Evolutionary conservation across 2,797 vertebrate species (phyloP).

Genomic region (Loris lydekkerianus): DNA sequence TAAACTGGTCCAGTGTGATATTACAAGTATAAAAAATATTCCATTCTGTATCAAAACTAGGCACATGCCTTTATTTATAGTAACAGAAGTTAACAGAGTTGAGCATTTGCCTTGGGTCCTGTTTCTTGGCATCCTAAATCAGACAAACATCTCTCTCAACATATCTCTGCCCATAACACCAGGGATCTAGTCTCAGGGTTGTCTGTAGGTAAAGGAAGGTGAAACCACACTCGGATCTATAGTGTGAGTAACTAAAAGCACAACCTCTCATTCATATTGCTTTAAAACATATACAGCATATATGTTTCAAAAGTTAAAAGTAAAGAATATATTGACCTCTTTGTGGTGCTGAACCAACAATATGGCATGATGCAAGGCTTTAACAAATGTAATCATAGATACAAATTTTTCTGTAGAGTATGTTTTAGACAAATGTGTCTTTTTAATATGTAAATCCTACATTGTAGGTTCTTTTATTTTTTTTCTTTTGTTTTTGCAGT

Average conservation of each 20-base stretch:
- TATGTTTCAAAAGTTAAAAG: slow-evolving; percentile 86
- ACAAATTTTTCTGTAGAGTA: slow-evolving; percentile 90
- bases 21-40: slow-evolving; percentile 92
- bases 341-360: slow-evolving; percentile 87
- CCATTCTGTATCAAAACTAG: slow-evolving; percentile 93
- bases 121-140: slow-evolving; percentile 84
- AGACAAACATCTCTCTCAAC: slow-evolving; percentile 82
- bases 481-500: slow-evolving; percentile 86
- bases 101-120: slow-evolving; percentile 85
- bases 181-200: slow-evolving; percentile 82
- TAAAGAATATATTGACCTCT: slow-evolving; percentile 86
- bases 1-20: slow-evolving; percentile 91
- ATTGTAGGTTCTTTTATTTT: slow-evolving; percentile 89
- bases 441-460: slow-evolving; percentile 90
- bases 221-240: slow-evolving; percentile 89
- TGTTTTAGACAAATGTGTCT: slow-evolving; percentile 90
- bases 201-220: slow-evolving; percentile 85
- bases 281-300: slow-evolving; percentile 92
- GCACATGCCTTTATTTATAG: slow-evolving; percentile 90
- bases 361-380: slow-evolving; percentile 89
- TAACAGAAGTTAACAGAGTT: slow-evolving; percentile 88
- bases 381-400: slow-evolving; percentile 91
- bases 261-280: slow-evolving; percentile 92
- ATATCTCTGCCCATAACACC: slow-evolving; percentile 64
- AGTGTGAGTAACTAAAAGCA: slow-evolving; percentile 89